A percentile compares a stretch with the other conserved stretches of the same genome.
Evolutionary conservation across 2,113 vertebrate species (phyloP).

Genomic region (Helogale parvula): DNA sequence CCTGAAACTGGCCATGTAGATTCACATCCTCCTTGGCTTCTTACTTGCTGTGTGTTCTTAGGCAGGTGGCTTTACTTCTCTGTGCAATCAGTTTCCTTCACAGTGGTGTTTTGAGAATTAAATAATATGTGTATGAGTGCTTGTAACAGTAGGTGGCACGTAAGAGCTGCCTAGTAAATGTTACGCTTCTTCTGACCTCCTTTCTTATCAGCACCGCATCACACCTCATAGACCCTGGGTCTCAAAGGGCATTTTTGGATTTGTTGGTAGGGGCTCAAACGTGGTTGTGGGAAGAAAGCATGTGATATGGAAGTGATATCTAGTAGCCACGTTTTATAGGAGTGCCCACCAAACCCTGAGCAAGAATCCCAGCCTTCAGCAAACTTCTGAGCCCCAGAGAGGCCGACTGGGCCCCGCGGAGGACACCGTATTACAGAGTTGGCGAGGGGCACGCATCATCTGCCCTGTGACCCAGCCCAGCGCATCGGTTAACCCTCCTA

Average conservation of each 20-base stretch:
- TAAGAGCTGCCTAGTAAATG: neutral
- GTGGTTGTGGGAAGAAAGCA: neutral
- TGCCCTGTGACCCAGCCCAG: neutral
- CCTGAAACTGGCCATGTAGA: neutral
- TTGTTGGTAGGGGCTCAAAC: neutral
- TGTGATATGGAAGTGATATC: neutral
- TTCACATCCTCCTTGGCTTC: neutral
- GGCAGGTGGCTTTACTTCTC: neutral
- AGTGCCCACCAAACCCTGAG: neutral
- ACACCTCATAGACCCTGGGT: neutral
- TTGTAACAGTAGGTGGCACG: neutral
- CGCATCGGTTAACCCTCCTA: neutral
- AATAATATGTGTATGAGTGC: neutral
- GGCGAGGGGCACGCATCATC: neutral
- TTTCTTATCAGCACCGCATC: rapidly evolving
- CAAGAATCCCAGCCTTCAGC: neutral
- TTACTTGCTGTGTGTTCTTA: neutral
- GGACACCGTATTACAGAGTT: neutral
- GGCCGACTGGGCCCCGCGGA: neutral
- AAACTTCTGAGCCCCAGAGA: neutral
- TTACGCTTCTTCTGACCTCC: neutral
- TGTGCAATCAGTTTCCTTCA: neutral
- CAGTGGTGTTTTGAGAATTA: neutral
- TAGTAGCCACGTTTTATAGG: neutral
- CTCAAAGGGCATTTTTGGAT: neutral